Conservation (phyloP, 2,113 vertebrate species). For the Hydrolagus affinis region DNA sequence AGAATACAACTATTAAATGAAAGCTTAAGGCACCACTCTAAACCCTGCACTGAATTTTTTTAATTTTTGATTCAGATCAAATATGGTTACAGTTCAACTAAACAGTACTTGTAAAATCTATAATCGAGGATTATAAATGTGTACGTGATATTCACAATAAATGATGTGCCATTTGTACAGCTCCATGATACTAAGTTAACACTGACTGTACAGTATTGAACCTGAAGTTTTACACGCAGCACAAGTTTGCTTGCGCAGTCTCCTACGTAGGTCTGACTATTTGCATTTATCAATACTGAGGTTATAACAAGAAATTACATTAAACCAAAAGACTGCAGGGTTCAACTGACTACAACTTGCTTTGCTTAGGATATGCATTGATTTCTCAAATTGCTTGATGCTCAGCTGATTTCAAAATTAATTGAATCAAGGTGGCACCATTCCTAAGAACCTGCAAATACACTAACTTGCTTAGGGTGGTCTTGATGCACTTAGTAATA, state of each 20-base stretch:
- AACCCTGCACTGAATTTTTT: not conserved
- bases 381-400: slow-evolving; percentile 7
- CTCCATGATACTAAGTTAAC: not conserved
- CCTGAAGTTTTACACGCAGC: not conserved
- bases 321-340: not conserved
- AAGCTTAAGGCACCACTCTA: not conserved
- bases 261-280: not conserved
- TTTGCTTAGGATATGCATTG: slow-evolving; percentile 2
- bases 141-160: not conserved
- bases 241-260: not conserved
- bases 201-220: not conserved
- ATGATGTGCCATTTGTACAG: not conserved
- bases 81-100: not conserved
- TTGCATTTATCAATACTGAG: slow-evolving; percentile 8
- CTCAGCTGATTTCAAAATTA: not conserved
- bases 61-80: not conserved
- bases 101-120: not conserved
- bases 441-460: slow-evolving; percentile 8
- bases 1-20: not conserved
- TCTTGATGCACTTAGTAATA: slow-evolving; percentile 11
- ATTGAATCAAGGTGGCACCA: not conserved
- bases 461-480: not conserved
- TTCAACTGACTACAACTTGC: slow-evolving; percentile 7
- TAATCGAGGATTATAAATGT: not conserved
- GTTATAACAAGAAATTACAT: slow-evolving; percentile 9